phyloP scores from a whole-genome alignment of 2,888 invertebrate genomes.

The Tyria jacobaeae region DNA sequence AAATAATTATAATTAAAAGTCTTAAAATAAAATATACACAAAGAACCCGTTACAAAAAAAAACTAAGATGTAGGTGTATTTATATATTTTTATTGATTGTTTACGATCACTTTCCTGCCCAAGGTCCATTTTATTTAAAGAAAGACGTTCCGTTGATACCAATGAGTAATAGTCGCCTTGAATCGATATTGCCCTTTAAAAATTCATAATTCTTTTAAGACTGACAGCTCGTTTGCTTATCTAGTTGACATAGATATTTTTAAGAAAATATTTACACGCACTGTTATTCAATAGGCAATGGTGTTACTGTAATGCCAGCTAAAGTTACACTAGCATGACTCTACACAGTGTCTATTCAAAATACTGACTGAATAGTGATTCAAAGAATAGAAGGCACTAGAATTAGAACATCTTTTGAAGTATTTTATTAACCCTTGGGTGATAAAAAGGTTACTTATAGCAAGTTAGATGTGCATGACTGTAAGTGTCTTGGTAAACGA shows the following conservation, averaged over 20 bases:
- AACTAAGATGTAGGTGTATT: slow-evolving; percentile 24
- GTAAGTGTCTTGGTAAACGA: too few relatives aligned
- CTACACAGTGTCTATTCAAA: too few relatives aligned
- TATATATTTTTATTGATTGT: slow-evolving; percentile 48
- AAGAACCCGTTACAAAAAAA: slow-evolving; percentile 30
- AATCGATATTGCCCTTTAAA: slow-evolving; percentile 52
- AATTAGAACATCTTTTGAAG: too few relatives aligned
- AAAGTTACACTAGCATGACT: too few relatives aligned
- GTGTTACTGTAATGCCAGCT: too few relatives aligned
- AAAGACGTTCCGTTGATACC: slow-evolving; percentile 52
- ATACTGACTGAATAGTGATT: too few relatives aligned
- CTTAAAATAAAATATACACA: background rate
- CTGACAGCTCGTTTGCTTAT: slow-evolving; percentile 21
- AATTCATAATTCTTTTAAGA: slow-evolving; percentile 40
- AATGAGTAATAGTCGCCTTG: slow-evolving; percentile 66
- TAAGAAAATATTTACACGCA: background rate
- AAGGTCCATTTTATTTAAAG: slow-evolving; percentile 62
- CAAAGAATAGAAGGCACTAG: too few relatives aligned
- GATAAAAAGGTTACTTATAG: too few relatives aligned
- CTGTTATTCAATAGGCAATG: background rate
- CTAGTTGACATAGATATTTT: slow-evolving; percentile 6
- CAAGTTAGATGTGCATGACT: too few relatives aligned
- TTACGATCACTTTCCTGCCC: slow-evolving; percentile 47
- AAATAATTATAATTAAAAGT: too few relatives aligned
- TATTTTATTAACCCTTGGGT: too few relatives aligned